Base-by-base conservation (phyloP, 2,888 invertebrate genomes). In the Helleia helle region DNA sequence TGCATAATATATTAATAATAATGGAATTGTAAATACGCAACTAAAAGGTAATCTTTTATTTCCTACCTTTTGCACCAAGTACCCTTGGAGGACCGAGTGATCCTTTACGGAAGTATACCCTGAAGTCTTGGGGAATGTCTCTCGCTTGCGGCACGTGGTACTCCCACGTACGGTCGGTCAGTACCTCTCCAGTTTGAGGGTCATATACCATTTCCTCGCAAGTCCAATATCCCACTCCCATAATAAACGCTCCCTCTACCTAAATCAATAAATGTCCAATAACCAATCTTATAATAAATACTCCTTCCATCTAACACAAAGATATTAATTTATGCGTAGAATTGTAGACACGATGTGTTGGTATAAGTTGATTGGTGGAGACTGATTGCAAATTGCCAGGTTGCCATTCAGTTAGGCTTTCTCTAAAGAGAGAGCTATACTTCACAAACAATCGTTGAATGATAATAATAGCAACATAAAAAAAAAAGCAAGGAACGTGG, bases 161-260 rank as follows among this genome's bases (percentile, higher is more conserved):
- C 43, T 84, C 87, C 92, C 92, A 93, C 7, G 91, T 90, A 40
- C 89, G 81, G 55, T 88, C 81, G 8, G 91, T 90, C 3, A 89
- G 66, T 4, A 90, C 58, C 50, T 83, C 71, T 1, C 91, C 92
- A 12, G 87, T 86, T 14, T 70, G 57, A 6, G 77, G 64, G 50
- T 88, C 83, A 52, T 86, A 89, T 3, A 87, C 71, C 37, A 90
- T 55, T 48, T 89, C 83, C 62, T 93, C 92, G 0, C 72, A 73
- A 0, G 90, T 87, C 85, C 87, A 90, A 54, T 88, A 89, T 5
- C 93, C 93, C 8, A 65, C 62, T 48, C 71, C 90, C 89, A 90
- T 89, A 1, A 89, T 68, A 54, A 91, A 92, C 1, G 90, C 89
- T 4, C 92, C 92, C 70, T 90, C 90, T 26, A 46, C 27, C 46